Evolutionary conservation across 1,140 invertebrate species (phyloP).

Genomic region (Tyrophagus putrescentiae): DNA sequence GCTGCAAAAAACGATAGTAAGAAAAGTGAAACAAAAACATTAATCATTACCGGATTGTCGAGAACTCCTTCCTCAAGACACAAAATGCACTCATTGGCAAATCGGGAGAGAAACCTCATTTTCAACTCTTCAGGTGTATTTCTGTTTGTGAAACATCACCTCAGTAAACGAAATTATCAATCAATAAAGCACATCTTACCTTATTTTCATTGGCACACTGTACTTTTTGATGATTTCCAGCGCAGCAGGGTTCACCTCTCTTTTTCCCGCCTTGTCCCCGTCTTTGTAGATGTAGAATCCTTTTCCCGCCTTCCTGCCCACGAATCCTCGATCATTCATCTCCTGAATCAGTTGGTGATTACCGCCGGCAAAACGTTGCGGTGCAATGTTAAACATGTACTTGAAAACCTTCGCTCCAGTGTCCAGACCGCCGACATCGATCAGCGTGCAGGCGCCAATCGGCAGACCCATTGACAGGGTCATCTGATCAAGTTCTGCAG

Average conservation of each 20-base stretch:
- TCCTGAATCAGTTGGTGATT: conserved; percentile 61
- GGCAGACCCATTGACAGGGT: conserved; percentile 98
- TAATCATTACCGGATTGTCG: conserved; percentile 45
- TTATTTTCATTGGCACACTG: conserved; percentile 50
- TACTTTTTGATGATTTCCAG: conserved; percentile 67
- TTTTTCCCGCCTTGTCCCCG: conserved; percentile 60
- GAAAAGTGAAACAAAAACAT: too few species aligned
- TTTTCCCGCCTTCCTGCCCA: conserved; percentile 88
- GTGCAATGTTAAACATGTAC: conserved; percentile 64
- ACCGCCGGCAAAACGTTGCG: conserved; percentile 54
- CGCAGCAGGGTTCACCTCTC: conserved; percentile 65
- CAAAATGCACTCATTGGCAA: too few species aligned
- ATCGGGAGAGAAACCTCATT: too few species aligned
- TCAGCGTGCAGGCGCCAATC: conserved; percentile 76
- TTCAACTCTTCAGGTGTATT: too few species aligned
- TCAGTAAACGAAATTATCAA: neutral
- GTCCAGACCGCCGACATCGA: conserved; percentile 77
- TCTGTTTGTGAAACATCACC: conserved; percentile 34
- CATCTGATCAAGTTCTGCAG: too few species aligned
- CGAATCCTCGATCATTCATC: conserved; percentile 69
- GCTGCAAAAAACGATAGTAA: conserved; percentile 23
- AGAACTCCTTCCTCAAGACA: conserved; percentile 93
- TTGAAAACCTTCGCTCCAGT: conserved; percentile 75
- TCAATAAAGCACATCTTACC: neutral
- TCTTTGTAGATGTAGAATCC: conserved; percentile 66